Base-by-base conservation (phyloP, 2,797 vertebrate genomes). In the Hippoglossus hippoglossus region DNA sequence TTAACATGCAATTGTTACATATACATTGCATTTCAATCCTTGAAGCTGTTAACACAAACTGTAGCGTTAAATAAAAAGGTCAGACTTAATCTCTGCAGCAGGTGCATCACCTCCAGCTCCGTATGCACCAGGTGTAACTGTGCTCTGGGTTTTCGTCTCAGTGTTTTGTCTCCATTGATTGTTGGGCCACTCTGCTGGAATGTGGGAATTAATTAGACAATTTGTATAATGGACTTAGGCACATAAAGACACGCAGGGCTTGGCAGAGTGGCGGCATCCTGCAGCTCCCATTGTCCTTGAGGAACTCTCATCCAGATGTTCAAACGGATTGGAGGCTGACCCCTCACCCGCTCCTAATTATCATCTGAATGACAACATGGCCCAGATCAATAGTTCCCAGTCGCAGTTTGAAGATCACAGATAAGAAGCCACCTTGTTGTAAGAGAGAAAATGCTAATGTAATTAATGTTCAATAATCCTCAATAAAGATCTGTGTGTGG, bases 361-460 rank as follows among this genome's bases (percentile, higher is more conserved):
- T 95, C 96, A 96, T 97, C 95, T 96, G 96, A 98, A 96, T 97
- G 96, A 97, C 96, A 98, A 96, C 96, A 95, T 94, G 93, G 92
- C 95, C 85, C 92, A 93, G 96, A 97, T 98, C 96, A 96, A 98
- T 97, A 97, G 95, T 95, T 95, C 95, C 95, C 95, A 94, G 96
- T 96, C 93, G 90, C 94, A 95, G 95, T 95, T 95, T 95, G 94
- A 96, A 96, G 95, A 96, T 96, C 93, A 91, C 91, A 94, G 95
- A 96, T 96, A 95, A 96, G 95, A 95, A 94, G 94, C 94, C 94
- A 95, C 95, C 93, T 94, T 92, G 90, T 92, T 92, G 90, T 91
- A 88, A 87, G 75, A 80, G 87, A 85, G 85, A 92, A 91, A 91
- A 94, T 94, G 93, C 92, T 91, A 93, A 94, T 93, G 91, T 88